Conservation (phyloP, 2,797 vertebrate genomes). For the Coccyzus lansbergi region DNA sequence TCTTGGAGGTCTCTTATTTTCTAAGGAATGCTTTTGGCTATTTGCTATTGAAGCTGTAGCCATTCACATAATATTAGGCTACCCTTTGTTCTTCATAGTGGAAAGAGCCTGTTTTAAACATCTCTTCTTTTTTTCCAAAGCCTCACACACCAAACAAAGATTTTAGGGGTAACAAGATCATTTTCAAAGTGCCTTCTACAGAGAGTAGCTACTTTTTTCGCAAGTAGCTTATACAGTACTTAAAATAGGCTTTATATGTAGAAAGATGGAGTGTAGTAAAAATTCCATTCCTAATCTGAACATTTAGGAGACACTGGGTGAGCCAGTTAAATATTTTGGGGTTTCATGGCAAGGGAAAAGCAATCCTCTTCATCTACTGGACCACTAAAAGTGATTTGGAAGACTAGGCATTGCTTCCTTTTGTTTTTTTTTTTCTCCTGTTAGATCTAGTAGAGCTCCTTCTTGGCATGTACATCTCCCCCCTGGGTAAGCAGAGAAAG, state of each 20-base stretch:
- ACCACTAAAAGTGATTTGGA: slow-evolving; percentile 42
- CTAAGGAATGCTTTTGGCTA: slow-evolving; percentile 29
- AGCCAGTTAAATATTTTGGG: slow-evolving; percentile 3
- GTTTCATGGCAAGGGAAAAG: slow-evolving; percentile 35
- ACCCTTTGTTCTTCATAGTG: slow-evolving; percentile 27
- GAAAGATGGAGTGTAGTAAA: slow-evolving; percentile 2
- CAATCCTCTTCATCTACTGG: not conserved
- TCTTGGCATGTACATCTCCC: slow-evolving; percentile 64
- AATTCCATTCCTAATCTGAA: slow-evolving; percentile 27
- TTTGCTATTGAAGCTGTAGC: slow-evolving; percentile 41
- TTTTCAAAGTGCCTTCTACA: not conserved
- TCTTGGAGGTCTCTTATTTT: slow-evolving; percentile 42
- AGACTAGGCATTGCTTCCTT: slow-evolving; percentile 44
- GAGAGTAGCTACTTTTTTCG: slow-evolving; percentile 30
- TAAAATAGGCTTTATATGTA: slow-evolving; percentile 13
- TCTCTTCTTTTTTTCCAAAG: slow-evolving; percentile 31
- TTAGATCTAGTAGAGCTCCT: slow-evolving; percentile 44
- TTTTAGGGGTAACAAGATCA: slow-evolving; percentile 18
- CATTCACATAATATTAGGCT: not conserved
- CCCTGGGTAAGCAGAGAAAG: slow-evolving; percentile 55
- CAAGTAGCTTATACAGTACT: slow-evolving; percentile 24
- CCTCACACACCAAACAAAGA: not conserved
- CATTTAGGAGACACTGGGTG: not conserved
- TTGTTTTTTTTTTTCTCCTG: not conserved
- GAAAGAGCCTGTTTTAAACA: slow-evolving; percentile 36